Conservation (phyloP, 2,113 vertebrate species). For the Salvelinus alpinus region DNA sequence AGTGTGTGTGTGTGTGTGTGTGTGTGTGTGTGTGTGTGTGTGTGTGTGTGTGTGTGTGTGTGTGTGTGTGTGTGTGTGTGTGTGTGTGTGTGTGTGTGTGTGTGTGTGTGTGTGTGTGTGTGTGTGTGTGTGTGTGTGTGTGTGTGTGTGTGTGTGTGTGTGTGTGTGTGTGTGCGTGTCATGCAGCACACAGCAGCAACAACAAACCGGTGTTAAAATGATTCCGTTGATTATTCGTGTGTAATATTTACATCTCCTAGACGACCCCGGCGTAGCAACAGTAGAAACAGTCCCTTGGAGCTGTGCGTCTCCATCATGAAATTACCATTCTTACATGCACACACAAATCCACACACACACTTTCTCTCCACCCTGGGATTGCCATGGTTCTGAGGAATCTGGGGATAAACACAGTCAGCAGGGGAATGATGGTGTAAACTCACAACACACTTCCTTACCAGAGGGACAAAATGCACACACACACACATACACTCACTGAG, state of each 20-base stretch:
- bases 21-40: too few species aligned
- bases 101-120: not conserved
- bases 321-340: conserved; percentile 13
- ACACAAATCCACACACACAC: too few species aligned
- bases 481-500: conserved; percentile 32
- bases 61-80: not conserved
- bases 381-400: conserved; percentile 17
- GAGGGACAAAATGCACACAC: conserved; percentile 22
- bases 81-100: not conserved
- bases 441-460: conserved; percentile 28
- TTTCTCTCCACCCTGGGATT: not conserved
- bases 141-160: not conserved
- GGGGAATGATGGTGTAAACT: conserved; percentile 15
- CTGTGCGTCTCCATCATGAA: conserved; percentile 1
- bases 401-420: not conserved
- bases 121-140: not conserved
- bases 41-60: not conserved
- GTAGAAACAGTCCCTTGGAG: not conserved
- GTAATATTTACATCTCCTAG: conserved; percentile 25
- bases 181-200: conserved; percentile 4
- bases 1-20: not conserved
- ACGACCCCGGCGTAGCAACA: conserved; percentile 2
- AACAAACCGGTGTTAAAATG: not conserved
- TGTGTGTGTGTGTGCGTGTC: not conserved
- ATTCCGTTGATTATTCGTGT: not conserved